phyloP scores from a whole-genome alignment of 2,888 invertebrate species.

The Cantharis flavilabris region DNA sequence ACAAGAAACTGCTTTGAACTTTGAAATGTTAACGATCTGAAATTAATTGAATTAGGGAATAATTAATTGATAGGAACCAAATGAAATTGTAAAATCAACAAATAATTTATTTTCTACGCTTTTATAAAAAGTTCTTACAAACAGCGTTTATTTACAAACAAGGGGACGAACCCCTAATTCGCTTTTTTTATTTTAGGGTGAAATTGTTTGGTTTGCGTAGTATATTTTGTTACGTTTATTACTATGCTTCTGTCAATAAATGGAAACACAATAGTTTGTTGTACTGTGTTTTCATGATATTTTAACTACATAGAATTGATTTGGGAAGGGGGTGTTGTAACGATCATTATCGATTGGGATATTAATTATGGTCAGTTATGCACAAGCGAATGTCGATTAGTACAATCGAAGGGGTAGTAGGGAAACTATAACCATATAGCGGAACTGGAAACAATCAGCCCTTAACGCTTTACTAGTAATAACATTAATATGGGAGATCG shows the following conservation, averaged over 20 bases:
- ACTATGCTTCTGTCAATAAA: background rate
- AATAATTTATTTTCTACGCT: background rate
- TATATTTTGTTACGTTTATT: background rate
- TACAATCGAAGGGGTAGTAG: background rate
- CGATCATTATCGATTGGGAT: background rate
- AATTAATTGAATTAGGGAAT: background rate
- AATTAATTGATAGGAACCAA: background rate
- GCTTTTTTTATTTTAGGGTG: background rate
- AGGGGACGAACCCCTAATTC: background rate
- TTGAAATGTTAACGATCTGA: no score
- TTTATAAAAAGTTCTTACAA: background rate
- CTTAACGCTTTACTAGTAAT: conserved; percentile 11
- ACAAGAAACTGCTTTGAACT: no score
- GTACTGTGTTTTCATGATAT: background rate
- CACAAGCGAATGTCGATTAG: background rate
- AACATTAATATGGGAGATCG: conserved; percentile 26
- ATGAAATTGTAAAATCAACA: background rate
- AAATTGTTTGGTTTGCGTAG: background rate
- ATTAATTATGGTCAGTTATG: conserved; percentile 7
- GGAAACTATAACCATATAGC: conserved; percentile 8
- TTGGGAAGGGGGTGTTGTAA: background rate
- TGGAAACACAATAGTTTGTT: background rate
- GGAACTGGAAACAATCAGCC: conserved; percentile 14
- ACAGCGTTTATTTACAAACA: background rate
- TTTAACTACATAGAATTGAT: background rate